phyloP scores from a whole-genome alignment of 37 sponge, comb jelly and placozoan genomes.

The Halichondria panicea region DNA sequence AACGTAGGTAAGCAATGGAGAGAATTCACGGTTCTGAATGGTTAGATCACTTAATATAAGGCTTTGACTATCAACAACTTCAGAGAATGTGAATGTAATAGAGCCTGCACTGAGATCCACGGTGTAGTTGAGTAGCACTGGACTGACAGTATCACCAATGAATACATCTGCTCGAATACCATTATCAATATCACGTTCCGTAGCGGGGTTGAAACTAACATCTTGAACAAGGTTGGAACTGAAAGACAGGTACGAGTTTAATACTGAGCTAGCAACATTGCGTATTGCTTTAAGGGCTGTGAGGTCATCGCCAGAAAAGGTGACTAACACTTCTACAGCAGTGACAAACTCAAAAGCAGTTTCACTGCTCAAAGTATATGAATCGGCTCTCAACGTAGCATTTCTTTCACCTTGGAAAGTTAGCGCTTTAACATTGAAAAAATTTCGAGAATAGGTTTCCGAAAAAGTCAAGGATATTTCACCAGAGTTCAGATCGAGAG shows the following conservation, averaged over 20 bases:
- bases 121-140: constrained; percentile 58
- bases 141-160: constrained; percentile 55
- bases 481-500: constrained; percentile 77
- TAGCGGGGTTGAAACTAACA: constrained; percentile 45
- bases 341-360: background rate
- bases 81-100: constrained; percentile 74
- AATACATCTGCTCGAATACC: constrained; percentile 34
- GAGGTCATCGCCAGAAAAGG: constrained; percentile 55
- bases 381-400: constrained; percentile 30
- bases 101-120: constrained; percentile 65
- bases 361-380: constrained; percentile 45
- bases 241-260: constrained; percentile 68
- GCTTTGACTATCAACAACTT: constrained; percentile 63
- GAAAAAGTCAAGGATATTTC: constrained; percentile 47
- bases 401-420: constrained; percentile 66
- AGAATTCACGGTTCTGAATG: constrained; percentile 5
- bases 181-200: constrained; percentile 12
- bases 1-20: background rate
- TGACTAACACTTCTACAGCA: constrained; percentile 25
- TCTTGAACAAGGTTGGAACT: constrained; percentile 45
- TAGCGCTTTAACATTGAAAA: constrained; percentile 49
- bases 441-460: constrained; percentile 41
- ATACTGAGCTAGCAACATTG: constrained; percentile 39
- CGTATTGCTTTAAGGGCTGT: constrained; percentile 64
- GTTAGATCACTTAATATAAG: constrained; percentile 24